Evolutionary conservation across 2,797 vertebrate species (phyloP).

Genomic region (Alca torda): DNA sequence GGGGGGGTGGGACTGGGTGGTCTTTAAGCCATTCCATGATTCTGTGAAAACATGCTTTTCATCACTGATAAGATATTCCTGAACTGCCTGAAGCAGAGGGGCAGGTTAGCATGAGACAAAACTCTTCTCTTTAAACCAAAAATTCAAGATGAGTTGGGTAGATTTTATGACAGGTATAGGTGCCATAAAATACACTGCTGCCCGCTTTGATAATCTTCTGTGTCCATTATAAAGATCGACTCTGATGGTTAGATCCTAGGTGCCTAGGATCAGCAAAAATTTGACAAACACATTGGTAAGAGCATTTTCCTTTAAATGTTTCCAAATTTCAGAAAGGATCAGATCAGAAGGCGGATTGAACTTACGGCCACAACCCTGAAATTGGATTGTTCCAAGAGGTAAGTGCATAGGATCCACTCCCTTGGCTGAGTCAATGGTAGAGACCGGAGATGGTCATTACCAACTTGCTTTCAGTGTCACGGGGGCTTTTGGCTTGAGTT

Average conservation of each 20-base stretch:
- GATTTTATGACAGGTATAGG: background rate
- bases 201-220: background rate
- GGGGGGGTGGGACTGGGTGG: background rate
- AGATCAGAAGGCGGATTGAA: background rate
- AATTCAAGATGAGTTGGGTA: background rate
- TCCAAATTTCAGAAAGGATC: background rate
- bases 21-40: background rate
- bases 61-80: background rate
- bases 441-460: background rate
- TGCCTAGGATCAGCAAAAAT: too few relatives aligned
- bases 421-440: background rate
- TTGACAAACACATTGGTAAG: background rate
- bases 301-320: background rate
- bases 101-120: background rate
- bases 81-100: background rate
- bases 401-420: background rate
- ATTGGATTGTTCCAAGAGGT: background rate
- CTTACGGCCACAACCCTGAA: background rate
- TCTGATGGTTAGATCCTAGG: fast-evolving
- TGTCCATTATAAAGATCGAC: too few relatives aligned
- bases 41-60: background rate
- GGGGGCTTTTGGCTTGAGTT: background rate
- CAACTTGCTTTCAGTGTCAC: background rate
- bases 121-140: background rate
- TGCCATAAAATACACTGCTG: background rate